Evolutionary conservation across 2,113 vertebrate genomes (phyloP), one percentile per base, ranked within the genome.

Genomic region (Albula glossodonta): DNA sequence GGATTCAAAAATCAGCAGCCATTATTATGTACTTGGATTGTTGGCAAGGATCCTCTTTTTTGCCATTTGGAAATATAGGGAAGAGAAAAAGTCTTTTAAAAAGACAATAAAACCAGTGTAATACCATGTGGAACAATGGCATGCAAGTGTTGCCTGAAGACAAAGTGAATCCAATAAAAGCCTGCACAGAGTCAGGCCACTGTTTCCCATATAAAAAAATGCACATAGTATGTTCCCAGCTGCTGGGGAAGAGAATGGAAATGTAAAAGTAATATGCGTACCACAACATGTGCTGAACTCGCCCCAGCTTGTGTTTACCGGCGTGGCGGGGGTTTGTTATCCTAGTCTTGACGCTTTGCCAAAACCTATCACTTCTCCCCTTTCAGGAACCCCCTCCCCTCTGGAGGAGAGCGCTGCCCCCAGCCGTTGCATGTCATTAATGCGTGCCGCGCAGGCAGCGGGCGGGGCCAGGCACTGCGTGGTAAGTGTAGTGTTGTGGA

Each of bases 211-310:
- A 31, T 48, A 60, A 60, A 25, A 66, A 81, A 86, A 70, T 63
- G 57, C 41, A 56, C 53, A 63, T 81, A 81, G 70, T 86, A 48
- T 22, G 78, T 60, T 81, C 41, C 85, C 85, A 22, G 79, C 17
- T 48, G 41, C 79, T 74, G 15, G 9, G 49, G 63, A 17, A 66
- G 56, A 79, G 70, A 52, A 70, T 86, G 50, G n/a, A 63, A 70
- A 86, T 70, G 49, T 66, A 25, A 50, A 25, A 81, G 78, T 57
- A 53, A 81, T 82, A 78, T 25, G 48, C 60, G 56, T 60, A 48
- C 49, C 51, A 4, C 56, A 51, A 8, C 50, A 51, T 66, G 56
- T 70, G 12, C 25, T 25, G 51, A 13, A 78, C n/a, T 50, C 52
- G 22, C 17, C 66, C 49, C 31, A 41, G 13, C 51, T 11, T 12